Evolutionary conservation across 2,888 invertebrate genomes (phyloP).

Genomic region (Aleiodes leptofemur): DNA sequence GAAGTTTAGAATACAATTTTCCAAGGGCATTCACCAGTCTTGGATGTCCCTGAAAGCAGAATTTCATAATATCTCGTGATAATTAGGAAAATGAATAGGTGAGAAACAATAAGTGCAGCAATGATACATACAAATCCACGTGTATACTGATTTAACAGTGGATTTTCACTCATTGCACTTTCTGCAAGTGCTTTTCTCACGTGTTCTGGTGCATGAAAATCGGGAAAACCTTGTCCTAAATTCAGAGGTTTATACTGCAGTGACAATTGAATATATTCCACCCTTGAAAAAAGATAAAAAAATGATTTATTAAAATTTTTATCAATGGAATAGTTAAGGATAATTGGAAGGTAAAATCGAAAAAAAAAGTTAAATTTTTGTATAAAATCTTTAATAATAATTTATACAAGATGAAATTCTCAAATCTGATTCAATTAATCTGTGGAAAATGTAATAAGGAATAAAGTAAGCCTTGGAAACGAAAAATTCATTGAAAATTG

Average conservation of each 20-base stretch:
- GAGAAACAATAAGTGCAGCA: constrained; percentile 19
- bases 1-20: constrained; percentile 88
- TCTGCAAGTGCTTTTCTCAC: constrained; percentile 86
- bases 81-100: not conserved
- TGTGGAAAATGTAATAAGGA: too few relatives aligned
- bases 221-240: constrained; percentile 97
- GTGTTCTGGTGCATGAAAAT: constrained; percentile 90
- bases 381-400: too few relatives aligned
- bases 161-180: constrained; percentile 82
- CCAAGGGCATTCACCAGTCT: constrained; percentile 89
- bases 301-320: constrained; percentile 28
- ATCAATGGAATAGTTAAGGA: not conserved
- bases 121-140: constrained; percentile 89
- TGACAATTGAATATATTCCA: constrained; percentile 91
- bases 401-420: too few relatives aligned
- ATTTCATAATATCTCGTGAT: constrained; percentile 32
- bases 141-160: constrained; percentile 93
- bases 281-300: constrained; percentile 80
- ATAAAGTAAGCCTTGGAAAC: too few relatives aligned
- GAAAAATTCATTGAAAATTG: too few relatives aligned
- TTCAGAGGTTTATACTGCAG: constrained; percentile 91
- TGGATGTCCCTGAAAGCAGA: constrained; percentile 88
- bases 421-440: too few relatives aligned
- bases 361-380: too few relatives aligned
- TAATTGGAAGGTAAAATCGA: too few relatives aligned